phyloP scores from a whole-genome alignment of 2,113 vertebrate genomes.

The Saiga tatarica region DNA sequence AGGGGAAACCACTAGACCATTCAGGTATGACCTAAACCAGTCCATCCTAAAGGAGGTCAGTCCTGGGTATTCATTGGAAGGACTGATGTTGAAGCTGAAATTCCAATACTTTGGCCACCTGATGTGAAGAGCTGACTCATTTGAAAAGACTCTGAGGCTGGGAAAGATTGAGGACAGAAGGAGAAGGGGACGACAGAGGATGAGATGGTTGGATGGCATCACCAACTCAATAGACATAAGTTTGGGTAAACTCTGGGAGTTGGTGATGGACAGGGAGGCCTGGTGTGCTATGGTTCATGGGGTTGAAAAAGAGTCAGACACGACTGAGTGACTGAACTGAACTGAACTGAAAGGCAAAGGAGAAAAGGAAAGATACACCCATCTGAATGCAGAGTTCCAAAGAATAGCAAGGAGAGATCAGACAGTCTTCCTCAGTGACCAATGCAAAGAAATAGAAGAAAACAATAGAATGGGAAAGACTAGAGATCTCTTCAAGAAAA shows the following conservation, averaged over 20 bases:
- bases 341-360: neutral
- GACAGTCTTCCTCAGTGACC: neutral
- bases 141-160: neutral
- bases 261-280: neutral
- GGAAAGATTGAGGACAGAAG: neutral
- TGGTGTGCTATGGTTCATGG: accelerated
- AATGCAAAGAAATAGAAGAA: neutral
- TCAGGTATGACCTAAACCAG: neutral
- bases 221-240: neutral
- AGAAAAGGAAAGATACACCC: neutral
- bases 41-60: neutral
- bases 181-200: neutral
- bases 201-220: neutral
- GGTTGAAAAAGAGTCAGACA: neutral
- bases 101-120: neutral
- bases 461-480: neutral
- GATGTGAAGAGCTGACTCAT: neutral
- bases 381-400: neutral
- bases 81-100: neutral
- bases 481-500: neutral
- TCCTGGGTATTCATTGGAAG: neutral
- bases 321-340: neutral
- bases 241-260: neutral
- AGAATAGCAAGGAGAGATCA: neutral
- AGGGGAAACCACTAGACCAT: neutral